Evolutionary conservation across 2,888 invertebrate species (phyloP), one percentile per base, ranked within the genome.

Genomic region (Pammene aurita): DNA sequence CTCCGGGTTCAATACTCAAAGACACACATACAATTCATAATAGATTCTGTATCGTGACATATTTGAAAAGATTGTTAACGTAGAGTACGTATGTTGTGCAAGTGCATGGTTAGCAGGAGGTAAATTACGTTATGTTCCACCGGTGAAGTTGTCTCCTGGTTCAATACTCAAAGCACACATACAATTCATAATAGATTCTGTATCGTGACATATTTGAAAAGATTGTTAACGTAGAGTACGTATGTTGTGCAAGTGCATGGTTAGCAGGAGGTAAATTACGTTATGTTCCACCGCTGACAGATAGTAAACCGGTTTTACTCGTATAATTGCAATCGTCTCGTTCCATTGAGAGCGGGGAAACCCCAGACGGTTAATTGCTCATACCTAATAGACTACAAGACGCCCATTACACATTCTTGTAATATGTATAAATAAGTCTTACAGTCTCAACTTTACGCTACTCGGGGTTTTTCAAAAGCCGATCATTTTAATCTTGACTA

Each of bases 361-460:
- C 46, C 67, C 46, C 54, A 35, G 46, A 46, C 50, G 48, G 55
- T 38, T 55, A 14, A 46, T 62, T 67, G 61, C 61, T 55, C 41
- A 56, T 62, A 26, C 26, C 26, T 26, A 55, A 55, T 64, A 68
- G 68, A 68, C 68, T 57, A 14, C 10, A 44, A 16, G 68, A 52
- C 68, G 68, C 63, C 52, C 5, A 61, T 48, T 38, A 61, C 16
- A 44, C 2, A 9, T 34, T 6, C 26, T 42, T 57, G 44, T 26
- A 14, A 6, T 34, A 9, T 42, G 5, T 5, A 13, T 46, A n/a
- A 10, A 13, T 46, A n/a, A 10, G 6, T 26, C 35, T 9, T 16
- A 38, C 16, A 18, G 14, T n/a, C 35, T 11, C 5, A 16, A 16
- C 16, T 7, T 26, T 26, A 26, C 2, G 26, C 4, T 61, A 34